phyloP scores from a whole-genome alignment of 1,140 invertebrate species.

The Lepidurus couesii region DNA sequence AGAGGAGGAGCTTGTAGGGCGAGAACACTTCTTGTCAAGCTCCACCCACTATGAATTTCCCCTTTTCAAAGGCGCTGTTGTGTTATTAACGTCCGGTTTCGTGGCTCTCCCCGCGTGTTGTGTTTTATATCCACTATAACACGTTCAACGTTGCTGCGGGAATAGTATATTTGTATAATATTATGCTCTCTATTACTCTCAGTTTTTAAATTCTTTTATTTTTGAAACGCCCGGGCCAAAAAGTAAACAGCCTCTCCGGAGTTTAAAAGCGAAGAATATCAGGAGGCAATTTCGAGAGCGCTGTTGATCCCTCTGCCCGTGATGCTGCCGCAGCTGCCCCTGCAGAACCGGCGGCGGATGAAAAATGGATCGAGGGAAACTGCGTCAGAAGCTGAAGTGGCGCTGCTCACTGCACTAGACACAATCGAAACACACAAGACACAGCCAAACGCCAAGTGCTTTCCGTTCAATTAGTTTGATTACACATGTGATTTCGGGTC shows the following conservation, averaged over 20 bases:
- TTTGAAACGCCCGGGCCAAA: neutral
- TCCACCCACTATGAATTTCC: neutral
- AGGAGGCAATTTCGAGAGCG: neutral
- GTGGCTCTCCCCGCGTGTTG: conserved; percentile 5
- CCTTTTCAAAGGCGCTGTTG: neutral
- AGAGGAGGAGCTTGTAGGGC: neutral
- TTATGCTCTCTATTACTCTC: neutral
- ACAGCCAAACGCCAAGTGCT: neutral
- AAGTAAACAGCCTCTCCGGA: neutral
- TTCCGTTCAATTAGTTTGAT: neutral
- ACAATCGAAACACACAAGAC: neutral
- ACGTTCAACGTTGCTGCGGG: neutral
- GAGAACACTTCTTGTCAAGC: neutral
- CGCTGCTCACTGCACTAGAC: neutral
- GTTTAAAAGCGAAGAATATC: neutral
- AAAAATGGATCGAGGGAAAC: neutral
- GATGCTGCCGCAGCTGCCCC: neutral
- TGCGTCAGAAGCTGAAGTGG: neutral
- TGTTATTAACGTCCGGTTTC: conserved; percentile 15
- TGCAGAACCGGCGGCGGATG: neutral
- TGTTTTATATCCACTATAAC: conserved; percentile 22
- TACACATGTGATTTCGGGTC: neutral
- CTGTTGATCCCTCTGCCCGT: neutral
- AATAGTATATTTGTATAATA: neutral
- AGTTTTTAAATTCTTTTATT: neutral